Evolutionary conservation across 2,797 vertebrate species (phyloP).

Genomic region (Trachops cirrhosus): DNA sequence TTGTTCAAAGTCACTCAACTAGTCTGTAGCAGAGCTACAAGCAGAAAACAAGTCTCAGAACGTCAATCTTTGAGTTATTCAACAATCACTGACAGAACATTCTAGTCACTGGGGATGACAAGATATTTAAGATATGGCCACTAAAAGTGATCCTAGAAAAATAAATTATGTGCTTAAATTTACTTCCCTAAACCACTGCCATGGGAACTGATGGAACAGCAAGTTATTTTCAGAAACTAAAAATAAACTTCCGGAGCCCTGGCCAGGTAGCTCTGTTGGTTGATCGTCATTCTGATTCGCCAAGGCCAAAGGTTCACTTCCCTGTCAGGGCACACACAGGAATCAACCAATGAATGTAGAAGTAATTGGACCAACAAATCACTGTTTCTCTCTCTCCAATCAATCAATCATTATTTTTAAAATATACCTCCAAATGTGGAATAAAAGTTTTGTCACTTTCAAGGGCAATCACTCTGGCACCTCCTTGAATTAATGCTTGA

Average conservation of each 20-base stretch:
- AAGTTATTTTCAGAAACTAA: constrained; percentile 48
- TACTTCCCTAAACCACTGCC: neutral
- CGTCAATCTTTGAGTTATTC: neutral
- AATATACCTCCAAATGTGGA: constrained; percentile 89
- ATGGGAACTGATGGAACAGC: neutral
- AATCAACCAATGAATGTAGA: neutral
- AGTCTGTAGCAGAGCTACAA: neutral
- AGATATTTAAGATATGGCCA: neutral
- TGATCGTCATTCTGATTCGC: neutral
- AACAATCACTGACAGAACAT: neutral
- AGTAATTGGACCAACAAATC: neutral
- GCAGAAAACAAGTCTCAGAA: neutral
- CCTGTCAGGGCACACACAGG: neutral
- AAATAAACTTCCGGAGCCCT: constrained; percentile 85
- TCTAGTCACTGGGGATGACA: neutral
- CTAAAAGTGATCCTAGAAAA: neutral
- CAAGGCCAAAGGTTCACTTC: neutral
- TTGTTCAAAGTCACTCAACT: neutral
- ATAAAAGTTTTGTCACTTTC: constrained; percentile 89
- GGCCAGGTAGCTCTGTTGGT: neutral
- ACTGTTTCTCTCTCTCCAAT: neutral
- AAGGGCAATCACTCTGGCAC: constrained; percentile 90
- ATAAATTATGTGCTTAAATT: constrained; percentile 14
- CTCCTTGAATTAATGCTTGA: constrained; percentile 88
- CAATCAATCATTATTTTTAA: neutral